Base-by-base conservation (phyloP, 2,113 vertebrate genomes). In the Tetrax tetrax region DNA sequence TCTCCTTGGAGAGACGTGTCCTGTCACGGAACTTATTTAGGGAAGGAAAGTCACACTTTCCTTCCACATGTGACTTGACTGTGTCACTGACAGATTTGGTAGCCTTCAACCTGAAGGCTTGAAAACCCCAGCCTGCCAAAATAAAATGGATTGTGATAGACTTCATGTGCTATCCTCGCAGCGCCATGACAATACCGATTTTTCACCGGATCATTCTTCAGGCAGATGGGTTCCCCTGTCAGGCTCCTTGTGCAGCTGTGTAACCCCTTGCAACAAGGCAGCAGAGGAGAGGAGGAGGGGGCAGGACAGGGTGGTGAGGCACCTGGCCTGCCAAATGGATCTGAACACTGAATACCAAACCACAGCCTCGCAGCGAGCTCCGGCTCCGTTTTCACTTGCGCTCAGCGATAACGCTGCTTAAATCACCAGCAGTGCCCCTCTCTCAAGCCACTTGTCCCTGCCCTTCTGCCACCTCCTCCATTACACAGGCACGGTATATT, bases 41-140 rank as follows among this genome's bases (percentile, higher is more conserved):
- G 81, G 65, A 87, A 95, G 84, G 77, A 89, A 59, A 96, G 56
- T 94, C 51, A 71, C 24, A 75, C 61, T 91, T 84, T 29, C 65
- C 51, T 94, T 93, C 87, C 65, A 54, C 79, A 57, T 81, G 83
- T 83, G 91, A 92, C 83, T 92, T 75, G 75, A 51, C 50, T 69
- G 57, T 88, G 75, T 83, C 66, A 83, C 75, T 57, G 63, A 69
- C 27, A 80, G 71, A 89, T 53, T 24, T 11, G 12, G 47, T 48
- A 74, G 76, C 83, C 50, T 89, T 48, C 43, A 86, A 76, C 10
- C 35, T 16, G 63, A 63, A 91, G 83, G 45, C 37, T 83, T 69
- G 53, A 61, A 74, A 92, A 65, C 2, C 3, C 35, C 6, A 51
- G 47, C 60, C 56, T 72, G 60, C 50, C 89, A 45, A 72, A 94